Evolutionary conservation across 2,113 vertebrate genomes (phyloP), one percentile per base, ranked within the genome.

Genomic region (Tachuris rubrigastra): DNA sequence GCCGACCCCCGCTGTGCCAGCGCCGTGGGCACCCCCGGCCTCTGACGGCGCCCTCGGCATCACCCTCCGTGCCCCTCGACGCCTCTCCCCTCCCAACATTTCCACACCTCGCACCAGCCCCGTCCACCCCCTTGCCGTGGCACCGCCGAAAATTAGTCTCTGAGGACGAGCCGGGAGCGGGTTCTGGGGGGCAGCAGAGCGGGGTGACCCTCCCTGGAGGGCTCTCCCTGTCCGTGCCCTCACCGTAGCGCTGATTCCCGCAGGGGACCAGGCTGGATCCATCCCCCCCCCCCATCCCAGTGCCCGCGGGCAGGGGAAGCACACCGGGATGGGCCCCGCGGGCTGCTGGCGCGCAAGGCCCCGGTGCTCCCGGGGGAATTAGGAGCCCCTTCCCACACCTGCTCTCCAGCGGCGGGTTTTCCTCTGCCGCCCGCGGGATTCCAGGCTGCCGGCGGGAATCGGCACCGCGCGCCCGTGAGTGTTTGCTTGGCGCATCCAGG

Each of bases 1-100:
- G 98, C 99, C 0, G 99, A 99, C 60, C 99, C 99, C 1, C 98
- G 98, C 50, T 96, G 98, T 27, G 96, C 94, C 76, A 69, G 79
- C 5, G 4, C 86, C 55, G 2, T 63, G 20, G 63, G 63, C 77
- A 79, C 62, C 27, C 52, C 80, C 1, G 55, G 89, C 25, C 76
- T 89, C 77, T 87, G 90, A 89, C 3, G 10, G 56, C 33, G 8
- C 9, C 31, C 28, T 12, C 20, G 9, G 20, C 35, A 12, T 16
- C 25, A 18, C 59, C 59, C 59, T 37, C 59, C 37, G 37, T 28
- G 59, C 59, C 59, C 55, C 55, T 84, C 10, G 14, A 76, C 15
- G 6, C 58, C 80, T 60, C 80, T 60, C 85, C 12, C 4, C 68
- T 42, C 62, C 58, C 5, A 3, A 30, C 58, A 50, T 30, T n/a